Evolutionary conservation across 1,140 invertebrate species (phyloP).

Genomic region (Trichonephila clavipes): DNA sequence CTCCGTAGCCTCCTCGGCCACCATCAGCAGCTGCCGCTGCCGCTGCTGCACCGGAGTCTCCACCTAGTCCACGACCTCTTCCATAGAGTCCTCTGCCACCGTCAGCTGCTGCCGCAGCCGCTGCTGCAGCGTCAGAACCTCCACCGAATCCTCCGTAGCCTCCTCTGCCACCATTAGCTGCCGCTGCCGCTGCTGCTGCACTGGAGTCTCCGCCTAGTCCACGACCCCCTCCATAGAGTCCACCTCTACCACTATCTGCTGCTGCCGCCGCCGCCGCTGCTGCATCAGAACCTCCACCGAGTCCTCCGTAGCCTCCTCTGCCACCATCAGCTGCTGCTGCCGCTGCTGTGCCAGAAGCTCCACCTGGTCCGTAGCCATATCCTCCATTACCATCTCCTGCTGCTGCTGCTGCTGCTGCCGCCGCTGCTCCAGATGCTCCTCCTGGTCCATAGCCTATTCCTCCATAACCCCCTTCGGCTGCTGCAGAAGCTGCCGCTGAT

Average conservation of each 20-base stretch:
- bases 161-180: background rate
- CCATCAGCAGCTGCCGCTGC: background rate
- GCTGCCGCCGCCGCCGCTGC: background rate
- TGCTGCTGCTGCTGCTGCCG: no score
- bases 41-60: no score
- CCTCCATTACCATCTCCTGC: no score
- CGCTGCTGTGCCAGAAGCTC: background rate
- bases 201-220: background rate
- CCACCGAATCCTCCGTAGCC: background rate
- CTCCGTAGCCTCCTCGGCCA: background rate
- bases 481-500: background rate
- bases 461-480: background rate
- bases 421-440: background rate
- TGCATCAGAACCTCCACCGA: no score
- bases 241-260: background rate
- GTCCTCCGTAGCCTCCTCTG: no score
- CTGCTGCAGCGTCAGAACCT: background rate
- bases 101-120: background rate
- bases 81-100: background rate
- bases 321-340: background rate
- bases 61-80: background rate
- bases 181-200: background rate
- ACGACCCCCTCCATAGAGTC: background rate
- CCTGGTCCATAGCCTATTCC: no score
- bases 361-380: background rate